A percentile compares a stretch with the other conserved stretches of the same genome.
These are phyloP conservation scores for Aradophagus sp. DNA, from an alignment of 1,140 invertebrate genomes.

Conservation along the genomic window DNA sequence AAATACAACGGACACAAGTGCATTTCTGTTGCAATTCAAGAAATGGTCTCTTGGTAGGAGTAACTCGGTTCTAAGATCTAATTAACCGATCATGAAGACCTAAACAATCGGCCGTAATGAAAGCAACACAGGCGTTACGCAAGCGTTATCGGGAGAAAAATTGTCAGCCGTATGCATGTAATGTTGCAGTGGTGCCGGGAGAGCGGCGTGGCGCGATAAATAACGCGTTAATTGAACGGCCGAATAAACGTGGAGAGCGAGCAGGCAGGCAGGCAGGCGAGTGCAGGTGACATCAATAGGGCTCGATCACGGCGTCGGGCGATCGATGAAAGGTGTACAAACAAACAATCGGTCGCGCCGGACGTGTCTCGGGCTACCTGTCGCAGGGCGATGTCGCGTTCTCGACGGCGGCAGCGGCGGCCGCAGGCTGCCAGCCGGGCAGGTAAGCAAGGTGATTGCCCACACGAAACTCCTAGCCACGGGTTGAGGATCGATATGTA, in stretches of 20 bases:
- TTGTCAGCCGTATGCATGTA: constrained; percentile 7
- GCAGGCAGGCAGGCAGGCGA: constrained; percentile 22
- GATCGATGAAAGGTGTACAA: constrained; percentile 56
- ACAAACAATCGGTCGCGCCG: constrained; percentile 44
- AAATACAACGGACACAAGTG: too few relatives aligned
- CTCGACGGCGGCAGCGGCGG: constrained; percentile 31
- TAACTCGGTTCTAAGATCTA: too few relatives aligned
- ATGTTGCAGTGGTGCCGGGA: too few relatives aligned
- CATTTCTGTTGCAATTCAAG: too few relatives aligned
- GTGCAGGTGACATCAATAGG: constrained; percentile 31
- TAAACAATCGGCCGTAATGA: constrained; percentile 4
- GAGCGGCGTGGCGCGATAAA: too few relatives aligned
- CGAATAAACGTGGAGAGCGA: constrained; percentile 32
- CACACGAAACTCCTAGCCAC: constrained; percentile 62
- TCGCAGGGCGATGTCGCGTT: constrained; percentile 49
- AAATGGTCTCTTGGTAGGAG: too few relatives aligned
- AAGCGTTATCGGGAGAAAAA: constrained; percentile 14
- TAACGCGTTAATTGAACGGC: constrained; percentile 32
- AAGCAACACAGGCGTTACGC: constrained; percentile 11
- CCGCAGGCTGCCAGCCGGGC: constrained; percentile 36
- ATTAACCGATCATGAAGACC: neutral
- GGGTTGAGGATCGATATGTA: constrained; percentile 57
- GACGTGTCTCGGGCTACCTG: constrained; percentile 54
- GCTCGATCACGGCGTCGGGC: constrained; percentile 17
- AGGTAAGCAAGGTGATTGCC: constrained; percentile 63